phyloP scores from a whole-genome alignment of 2,888 invertebrate genomes.

The Ectemnius cavifrons region DNA sequence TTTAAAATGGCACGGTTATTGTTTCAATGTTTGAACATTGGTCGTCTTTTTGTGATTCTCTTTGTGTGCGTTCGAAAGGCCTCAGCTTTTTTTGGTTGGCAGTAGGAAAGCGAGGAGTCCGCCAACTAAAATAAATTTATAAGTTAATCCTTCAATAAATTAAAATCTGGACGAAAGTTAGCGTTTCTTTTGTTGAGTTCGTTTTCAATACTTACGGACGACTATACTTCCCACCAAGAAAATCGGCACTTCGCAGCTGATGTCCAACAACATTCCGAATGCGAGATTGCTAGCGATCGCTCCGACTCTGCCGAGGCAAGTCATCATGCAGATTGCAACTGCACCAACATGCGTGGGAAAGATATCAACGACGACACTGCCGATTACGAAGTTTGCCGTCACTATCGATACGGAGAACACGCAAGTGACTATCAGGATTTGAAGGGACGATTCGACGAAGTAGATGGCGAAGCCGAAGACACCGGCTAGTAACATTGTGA shows the following conservation, averaged over 20 bases:
- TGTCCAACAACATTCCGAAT: slow-evolving; percentile 83
- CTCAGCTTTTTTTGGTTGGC: slow-evolving; percentile 45
- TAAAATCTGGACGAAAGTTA: not conserved
- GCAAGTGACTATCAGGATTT: slow-evolving; percentile 81
- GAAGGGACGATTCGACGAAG: slow-evolving; percentile 80
- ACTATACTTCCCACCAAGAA: slow-evolving; percentile 81
- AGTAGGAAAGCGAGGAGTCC: slow-evolving; percentile 40
- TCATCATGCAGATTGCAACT: slow-evolving; percentile 83
- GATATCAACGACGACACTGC: slow-evolving; percentile 74
- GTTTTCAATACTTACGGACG: slow-evolving; percentile 77
- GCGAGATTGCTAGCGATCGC: slow-evolving; percentile 83
- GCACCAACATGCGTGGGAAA: slow-evolving; percentile 80
- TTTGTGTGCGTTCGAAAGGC: not conserved
- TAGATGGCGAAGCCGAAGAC: slow-evolving; percentile 82
- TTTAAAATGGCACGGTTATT: no score
- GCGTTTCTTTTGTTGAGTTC: not conserved
- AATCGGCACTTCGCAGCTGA: slow-evolving; percentile 83
- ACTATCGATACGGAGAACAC: slow-evolving; percentile 79
- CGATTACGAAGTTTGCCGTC: slow-evolving; percentile 78
- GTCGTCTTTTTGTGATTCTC: no score
- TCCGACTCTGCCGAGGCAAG: slow-evolving; percentile 83
- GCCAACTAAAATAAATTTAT: slow-evolving; percentile 44
- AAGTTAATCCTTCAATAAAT: not conserved
- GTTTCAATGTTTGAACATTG: no score
- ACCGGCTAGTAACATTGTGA: slow-evolving; percentile 79